These are phyloP conservation scores for Aptenodytes forsteri DNA, from an alignment of 2,113 vertebrate genomes.

Conservation along the genomic window DNA sequence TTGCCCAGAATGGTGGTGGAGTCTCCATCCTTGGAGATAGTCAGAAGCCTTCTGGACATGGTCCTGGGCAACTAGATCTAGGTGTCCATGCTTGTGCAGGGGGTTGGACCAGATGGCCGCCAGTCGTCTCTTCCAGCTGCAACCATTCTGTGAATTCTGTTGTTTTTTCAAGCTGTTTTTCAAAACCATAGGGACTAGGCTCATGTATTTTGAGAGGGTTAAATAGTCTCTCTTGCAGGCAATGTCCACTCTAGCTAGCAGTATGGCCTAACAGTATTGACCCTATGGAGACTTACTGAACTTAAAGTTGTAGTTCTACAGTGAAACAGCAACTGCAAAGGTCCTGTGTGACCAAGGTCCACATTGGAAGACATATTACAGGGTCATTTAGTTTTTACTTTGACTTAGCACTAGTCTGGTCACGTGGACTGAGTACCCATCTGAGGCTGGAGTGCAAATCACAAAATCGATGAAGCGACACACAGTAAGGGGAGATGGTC, in stretches of 20 bases:
- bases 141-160: background rate
- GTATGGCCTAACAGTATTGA: background rate
- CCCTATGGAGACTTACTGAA: background rate
- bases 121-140: background rate
- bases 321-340: background rate
- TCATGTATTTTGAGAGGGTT: background rate
- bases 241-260: background rate
- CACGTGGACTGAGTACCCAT: background rate
- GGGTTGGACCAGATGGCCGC: background rate
- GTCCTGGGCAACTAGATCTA: background rate
- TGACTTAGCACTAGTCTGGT: background rate
- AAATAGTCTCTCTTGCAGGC: background rate
- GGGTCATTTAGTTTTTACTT: background rate
- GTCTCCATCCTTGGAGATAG: background rate
- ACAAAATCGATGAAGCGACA: background rate
- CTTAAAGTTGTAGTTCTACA: background rate
- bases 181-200: background rate
- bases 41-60: rapidly evolving
- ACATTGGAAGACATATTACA: background rate
- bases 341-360: background rate
- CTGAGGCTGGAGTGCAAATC: background rate
- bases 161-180: background rate
- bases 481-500: background rate
- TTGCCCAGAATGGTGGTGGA: background rate
- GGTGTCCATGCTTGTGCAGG: background rate